Conservation (phyloP, 2,888 invertebrate species). For the Tachina lurida region DNA sequence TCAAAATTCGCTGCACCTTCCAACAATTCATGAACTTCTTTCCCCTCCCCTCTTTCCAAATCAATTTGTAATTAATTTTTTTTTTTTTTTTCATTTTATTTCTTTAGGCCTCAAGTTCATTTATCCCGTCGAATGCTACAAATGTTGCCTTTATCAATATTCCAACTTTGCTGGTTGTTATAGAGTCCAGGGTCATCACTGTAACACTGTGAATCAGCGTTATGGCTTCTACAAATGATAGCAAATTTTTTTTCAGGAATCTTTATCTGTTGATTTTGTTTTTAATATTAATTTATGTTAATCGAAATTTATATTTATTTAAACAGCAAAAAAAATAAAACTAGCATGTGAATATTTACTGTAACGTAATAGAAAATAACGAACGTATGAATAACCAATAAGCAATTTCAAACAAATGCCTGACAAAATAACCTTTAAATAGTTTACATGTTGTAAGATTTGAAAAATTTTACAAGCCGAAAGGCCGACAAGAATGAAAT, state of each 20-base stretch:
- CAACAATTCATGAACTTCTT: too few relatives aligned
- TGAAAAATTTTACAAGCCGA: too few relatives aligned
- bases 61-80: not conserved
- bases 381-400: not conserved
- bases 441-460: too few relatives aligned
- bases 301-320: constrained; percentile 21
- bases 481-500: too few relatives aligned
- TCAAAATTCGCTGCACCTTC: too few relatives aligned
- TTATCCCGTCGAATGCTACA: constrained; percentile 74
- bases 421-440: not conserved
- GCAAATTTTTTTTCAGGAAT: not conserved
- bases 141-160: constrained; percentile 74
- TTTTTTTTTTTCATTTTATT: not conserved
- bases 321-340: not conserved
- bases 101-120: constrained; percentile 72
- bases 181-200: constrained; percentile 63
- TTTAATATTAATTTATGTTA: constrained; percentile 16
- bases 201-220: constrained; percentile 3
- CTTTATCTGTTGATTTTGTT: constrained; percentile 27
- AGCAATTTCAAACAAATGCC: not conserved
- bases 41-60: too few relatives aligned
- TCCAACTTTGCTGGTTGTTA: constrained; percentile 75
- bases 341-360: constrained; percentile 3
- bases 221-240: constrained; percentile 45
- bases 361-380: not conserved